Base-by-base conservation (phyloP, 1,140 invertebrate species). In the Sarcophaga bullata region DNA sequence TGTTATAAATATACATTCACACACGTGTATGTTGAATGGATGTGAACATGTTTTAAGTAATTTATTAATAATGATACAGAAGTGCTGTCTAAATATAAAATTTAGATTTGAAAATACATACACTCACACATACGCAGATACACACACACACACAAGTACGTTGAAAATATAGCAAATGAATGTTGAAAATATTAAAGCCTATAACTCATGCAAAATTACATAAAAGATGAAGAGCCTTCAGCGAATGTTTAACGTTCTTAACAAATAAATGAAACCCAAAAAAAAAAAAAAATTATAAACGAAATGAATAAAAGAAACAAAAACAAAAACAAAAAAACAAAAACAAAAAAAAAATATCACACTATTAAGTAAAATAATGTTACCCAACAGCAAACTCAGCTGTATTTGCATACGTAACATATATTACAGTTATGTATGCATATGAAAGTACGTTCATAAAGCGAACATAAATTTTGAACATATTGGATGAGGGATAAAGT, bases 281-380 rank as follows among this genome's bases (percentile, higher is more conserved):
- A 58, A 11, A 54, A 54, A 6, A 13, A 6, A 58, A 11, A 58
- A 58, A 2, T 1, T 37, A 37, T 37, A 37, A 37, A 37, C 25
- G 25, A 37, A 37, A 37, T 4, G 25, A 37, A 37, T 37, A 4
- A 37, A 37, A 37, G 25, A 37, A 37, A 37, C 25, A 37, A 37
- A 37, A 37, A n/a, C n/a, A n/a, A 58, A 58, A 58, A 58, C 52
- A 11, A 58, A 13, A 11, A 58, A 58, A 58, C 15, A 54, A 58
- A 58, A 58, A 58, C 52, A 11, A 58, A 13, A 11, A 58, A 58
- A 58, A 58, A 58, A 68, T 68, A 19, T 68, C 25, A 37, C 58
- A 68, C 58, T 68, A 68, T 68, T 68, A 68, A 68, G 58, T 68
- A 68, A 68, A 68, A 19, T 68, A 68, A 68, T 68, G 58, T 68